Percentiles rank a stretch among this genome's conserved stretches.
These are phyloP conservation scores for Furnarius figulus DNA, from an alignment of 2,113 vertebrate species.

Conservation along the genomic window DNA sequence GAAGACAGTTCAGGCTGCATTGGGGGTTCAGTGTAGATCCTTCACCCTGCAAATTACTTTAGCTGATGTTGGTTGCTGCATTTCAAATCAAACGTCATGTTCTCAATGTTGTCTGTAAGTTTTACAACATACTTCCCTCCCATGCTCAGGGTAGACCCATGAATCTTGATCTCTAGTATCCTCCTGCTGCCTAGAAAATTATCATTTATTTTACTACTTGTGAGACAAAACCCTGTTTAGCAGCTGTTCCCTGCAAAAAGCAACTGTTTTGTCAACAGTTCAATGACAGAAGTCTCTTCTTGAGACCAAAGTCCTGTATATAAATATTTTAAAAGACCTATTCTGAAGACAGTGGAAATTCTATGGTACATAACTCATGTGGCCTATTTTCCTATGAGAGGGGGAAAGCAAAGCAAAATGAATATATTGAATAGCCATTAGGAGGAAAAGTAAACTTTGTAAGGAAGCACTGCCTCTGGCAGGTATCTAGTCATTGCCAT, in stretches of 20 bases:
- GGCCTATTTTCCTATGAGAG: neutral
- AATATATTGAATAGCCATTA: neutral
- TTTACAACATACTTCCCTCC: neutral
- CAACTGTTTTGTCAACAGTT: neutral
- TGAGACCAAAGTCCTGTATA: neutral
- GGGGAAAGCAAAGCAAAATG: neutral
- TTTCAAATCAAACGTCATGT: neutral
- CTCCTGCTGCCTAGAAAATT: neutral
- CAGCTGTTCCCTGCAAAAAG: neutral
- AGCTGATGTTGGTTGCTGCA: rapidly evolving
- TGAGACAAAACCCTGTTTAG: neutral
- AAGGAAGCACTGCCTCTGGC: neutral
- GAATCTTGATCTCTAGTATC: neutral
- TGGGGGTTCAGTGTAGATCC: neutral
- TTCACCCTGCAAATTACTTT: neutral
- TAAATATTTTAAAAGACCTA: neutral
- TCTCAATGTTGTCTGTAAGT: neutral
- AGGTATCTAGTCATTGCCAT: neutral
- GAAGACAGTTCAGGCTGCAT: neutral
- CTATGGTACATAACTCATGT: neutral
- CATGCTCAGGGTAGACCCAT: neutral
- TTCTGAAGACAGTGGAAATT: neutral
- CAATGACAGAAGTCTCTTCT: neutral
- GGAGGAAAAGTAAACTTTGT: neutral
- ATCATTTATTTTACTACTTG: neutral